Evolutionary conservation across 2,888 invertebrate genomes (phyloP).

Genomic region (Chrysolina haemoptera): DNA sequence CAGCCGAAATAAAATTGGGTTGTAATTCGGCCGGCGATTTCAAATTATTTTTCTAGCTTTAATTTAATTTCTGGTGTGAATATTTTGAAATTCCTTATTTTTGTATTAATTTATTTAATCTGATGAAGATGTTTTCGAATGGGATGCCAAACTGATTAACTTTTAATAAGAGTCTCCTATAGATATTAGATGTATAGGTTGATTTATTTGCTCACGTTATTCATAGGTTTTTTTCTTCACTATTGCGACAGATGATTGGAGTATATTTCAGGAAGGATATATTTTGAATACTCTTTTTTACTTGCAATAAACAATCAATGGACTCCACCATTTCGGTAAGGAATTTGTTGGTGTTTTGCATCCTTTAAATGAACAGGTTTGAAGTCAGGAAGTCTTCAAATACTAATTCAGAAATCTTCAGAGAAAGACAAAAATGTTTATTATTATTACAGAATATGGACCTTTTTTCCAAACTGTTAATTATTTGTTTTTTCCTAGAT

Average conservation of each 20-base stretch:
- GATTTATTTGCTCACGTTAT: conserved; percentile 11
- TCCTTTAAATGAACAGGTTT: not conserved
- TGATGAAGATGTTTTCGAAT: not conserved
- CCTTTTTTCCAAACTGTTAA: too few relatives aligned
- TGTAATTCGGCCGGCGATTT: not conserved
- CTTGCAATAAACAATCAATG: conserved; percentile 58
- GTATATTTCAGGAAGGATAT: conserved; percentile 52
- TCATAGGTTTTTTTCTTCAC: not conserved
- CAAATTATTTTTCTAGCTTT: too few relatives aligned
- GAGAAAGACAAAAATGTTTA: not conserved
- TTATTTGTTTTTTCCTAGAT: too few relatives aligned
- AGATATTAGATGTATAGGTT: conserved; percentile 8
- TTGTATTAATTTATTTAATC: not conserved
- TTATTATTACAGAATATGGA: too few relatives aligned
- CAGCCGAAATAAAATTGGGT: too few relatives aligned
- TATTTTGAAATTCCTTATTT: not conserved
- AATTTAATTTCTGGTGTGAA: not conserved
- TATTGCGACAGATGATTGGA: not conserved
- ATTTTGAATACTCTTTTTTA: conserved; percentile 66
- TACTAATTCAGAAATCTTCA: not conserved
- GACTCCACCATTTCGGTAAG: conserved; percentile 28
- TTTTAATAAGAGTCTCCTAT: not conserved
- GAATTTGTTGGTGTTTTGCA: conserved; percentile 18
- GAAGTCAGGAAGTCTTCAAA: not conserved
- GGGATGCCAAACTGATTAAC: not conserved